Base-by-base conservation (phyloP, 2,113 vertebrate genomes). In the Gallinago paraguaiae region DNA sequence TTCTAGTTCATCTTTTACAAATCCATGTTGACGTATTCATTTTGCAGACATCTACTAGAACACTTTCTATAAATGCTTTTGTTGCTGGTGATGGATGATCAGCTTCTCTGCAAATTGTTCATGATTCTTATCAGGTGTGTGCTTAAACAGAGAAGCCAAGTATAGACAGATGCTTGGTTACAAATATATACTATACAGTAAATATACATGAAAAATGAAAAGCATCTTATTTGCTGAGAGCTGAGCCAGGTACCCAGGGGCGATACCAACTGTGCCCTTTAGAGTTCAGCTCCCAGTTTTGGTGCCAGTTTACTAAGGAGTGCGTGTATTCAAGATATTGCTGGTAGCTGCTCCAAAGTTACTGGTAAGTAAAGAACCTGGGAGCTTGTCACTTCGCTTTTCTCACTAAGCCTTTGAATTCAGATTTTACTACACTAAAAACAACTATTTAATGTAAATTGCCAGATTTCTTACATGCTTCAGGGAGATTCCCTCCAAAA, bases 81-180 rank as follows among this genome's bases (percentile, higher is more conserved):
- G 67, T 71, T 92, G 64, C 60, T 81, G 22, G 48, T 64, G 63
- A 50, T 6, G 3, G 54, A 14, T 0, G 0, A n/a, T 20, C 1
- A 8, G n/a, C 46, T 78, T 78, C 39, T 33, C 65, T 79, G 80
- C 25, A 41, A 59, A 51, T 69, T 65, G 79, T 46, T 92, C 17
- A n/a, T 45, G 30, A 37, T 80, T 86, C 46, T 77, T 77, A 64
- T 88, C 54, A 80, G 75, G 50, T 70, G 50, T n/a, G 10, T 37
- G 16, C 70, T 93, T 83, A 65, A 86, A 85, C 4, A 45, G 79
- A 90, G 93, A 88, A 83, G 54, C 50, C 54, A 63, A 94, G 41
- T 51, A 82, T 4, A 80, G 68, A 56, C 25, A 93, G 20, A 86
- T 71, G 56, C 64, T 70, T 68, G 46, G 33, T 60, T 90, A 64